A percentile compares a stretch with the other conserved stretches of the same genome.
phyloP scores from a whole-genome alignment of 2,113 vertebrate species.

The Lophochroa leadbeateri region DNA sequence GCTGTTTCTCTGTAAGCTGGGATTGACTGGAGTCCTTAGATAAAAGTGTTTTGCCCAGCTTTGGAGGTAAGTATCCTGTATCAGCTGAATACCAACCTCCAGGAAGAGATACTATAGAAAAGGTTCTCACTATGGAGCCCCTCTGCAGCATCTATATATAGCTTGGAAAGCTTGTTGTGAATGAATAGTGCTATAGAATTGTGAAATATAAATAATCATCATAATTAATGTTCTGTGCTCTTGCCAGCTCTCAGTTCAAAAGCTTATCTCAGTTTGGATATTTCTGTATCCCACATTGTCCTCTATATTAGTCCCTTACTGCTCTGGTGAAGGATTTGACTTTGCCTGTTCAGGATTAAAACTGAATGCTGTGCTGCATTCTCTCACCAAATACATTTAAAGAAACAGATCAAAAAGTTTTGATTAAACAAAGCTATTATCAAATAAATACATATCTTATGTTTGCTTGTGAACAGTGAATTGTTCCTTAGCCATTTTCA shows the following conservation, averaged over 20 bases:
- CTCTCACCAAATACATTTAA: not conserved
- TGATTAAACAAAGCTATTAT: not conserved
- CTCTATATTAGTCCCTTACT: not conserved
- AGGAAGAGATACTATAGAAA: not conserved
- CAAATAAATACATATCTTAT: not conserved
- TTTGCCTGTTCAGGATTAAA: not conserved
- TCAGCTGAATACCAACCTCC: not conserved
- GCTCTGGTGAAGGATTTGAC: not conserved
- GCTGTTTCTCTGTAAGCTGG: not conserved
- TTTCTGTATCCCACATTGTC: not conserved
- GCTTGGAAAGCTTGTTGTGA: not conserved
- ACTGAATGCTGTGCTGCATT: not conserved
- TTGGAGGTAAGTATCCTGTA: not conserved
- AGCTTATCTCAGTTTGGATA: not conserved
- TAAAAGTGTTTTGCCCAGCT: not conserved
- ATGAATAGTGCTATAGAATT: conserved; percentile 9
- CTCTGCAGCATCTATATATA: not conserved
- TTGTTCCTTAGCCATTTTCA: not conserved
- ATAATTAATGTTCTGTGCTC: conserved; percentile 1
- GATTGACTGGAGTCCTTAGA: not conserved
- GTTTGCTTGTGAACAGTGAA: not conserved
- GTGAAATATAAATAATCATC: conserved; percentile 22
- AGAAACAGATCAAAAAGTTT: not conserved
- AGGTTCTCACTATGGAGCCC: not conserved
- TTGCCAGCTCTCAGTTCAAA: conserved; percentile 4